Conservation (phyloP, 2,797 vertebrate species). For the Melanotaenia boesemani region DNA sequence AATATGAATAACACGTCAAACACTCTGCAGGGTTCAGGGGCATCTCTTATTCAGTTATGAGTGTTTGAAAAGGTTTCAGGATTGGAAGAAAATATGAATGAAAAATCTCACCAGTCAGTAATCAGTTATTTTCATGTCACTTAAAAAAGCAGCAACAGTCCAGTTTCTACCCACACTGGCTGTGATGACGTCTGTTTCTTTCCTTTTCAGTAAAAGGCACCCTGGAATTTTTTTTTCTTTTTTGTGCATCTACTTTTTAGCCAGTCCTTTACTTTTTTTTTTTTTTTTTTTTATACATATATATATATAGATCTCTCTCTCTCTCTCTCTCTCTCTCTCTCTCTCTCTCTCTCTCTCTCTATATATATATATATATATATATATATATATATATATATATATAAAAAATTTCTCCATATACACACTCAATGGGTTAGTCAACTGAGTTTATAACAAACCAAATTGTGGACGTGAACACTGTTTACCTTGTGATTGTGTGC, state of each 20-base stretch:
- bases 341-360: no score
- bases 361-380: no score
- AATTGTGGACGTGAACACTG: conserved; percentile 61
- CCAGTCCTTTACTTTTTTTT: conserved; percentile 25
- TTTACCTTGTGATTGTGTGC: conserved; percentile 65
- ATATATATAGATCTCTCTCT: no score
- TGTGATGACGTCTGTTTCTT: conserved; percentile 56
- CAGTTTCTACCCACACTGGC: conserved; percentile 57
- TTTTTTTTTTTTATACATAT: conserved; percentile 6
- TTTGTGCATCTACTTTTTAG: conserved; percentile 36
- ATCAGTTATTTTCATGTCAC: conserved; percentile 30
- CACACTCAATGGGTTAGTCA: conserved; percentile 39
- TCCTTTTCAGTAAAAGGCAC: conserved; percentile 39
- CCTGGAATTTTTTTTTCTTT: conserved; percentile 38
- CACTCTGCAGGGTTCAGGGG: conserved; percentile 59
- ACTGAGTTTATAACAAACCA: conserved; percentile 59
- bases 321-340: no score
- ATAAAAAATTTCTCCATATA: conserved; percentile 25
- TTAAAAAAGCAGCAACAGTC: conserved; percentile 47
- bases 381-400: neutral
- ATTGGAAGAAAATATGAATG: conserved; percentile 44
- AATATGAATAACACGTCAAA: conserved; percentile 62
- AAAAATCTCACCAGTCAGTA: conserved; percentile 11
- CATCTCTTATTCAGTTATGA: conserved; percentile 41
- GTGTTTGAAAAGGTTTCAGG: conserved; percentile 43